A percentile compares a stretch with the other conserved stretches of the same genome.
Evolutionary conservation across 2,797 vertebrate genomes (phyloP).

Genomic region (Tiaroga cobitis): DNA sequence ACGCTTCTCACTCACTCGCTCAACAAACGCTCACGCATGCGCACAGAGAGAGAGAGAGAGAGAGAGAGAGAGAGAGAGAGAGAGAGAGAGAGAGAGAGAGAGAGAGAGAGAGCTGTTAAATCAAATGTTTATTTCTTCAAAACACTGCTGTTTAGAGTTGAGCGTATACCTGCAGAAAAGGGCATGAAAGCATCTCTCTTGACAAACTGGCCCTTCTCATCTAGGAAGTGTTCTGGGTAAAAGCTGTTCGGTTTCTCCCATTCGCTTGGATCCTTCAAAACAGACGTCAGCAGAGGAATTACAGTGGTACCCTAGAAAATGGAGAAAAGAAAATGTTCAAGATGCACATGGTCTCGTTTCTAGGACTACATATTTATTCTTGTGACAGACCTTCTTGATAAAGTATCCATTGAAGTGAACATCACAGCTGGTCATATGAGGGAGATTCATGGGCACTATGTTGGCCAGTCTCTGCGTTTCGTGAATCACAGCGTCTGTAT

Average conservation of each 20-base stretch:
- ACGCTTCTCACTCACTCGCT: too few species aligned
- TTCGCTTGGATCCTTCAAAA: slow-evolving; percentile 66
- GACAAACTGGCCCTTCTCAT: slow-evolving; percentile 67
- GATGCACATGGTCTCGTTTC: not conserved
- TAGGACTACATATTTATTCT: not conserved
- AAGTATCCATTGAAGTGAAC: slow-evolving; percentile 71
- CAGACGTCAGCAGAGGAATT: slow-evolving; percentile 65
- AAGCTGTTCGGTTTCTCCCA: slow-evolving; percentile 73
- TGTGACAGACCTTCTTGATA: slow-evolving; percentile 66
- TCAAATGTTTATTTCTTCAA: not conserved
- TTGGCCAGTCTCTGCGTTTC: slow-evolving; percentile 46
- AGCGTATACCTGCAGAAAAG: slow-evolving; percentile 49
- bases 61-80: too few species aligned
- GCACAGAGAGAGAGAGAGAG: too few species aligned
- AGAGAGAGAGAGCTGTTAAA: too few species aligned
- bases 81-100: too few species aligned
- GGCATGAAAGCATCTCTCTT: slow-evolving; percentile 73
- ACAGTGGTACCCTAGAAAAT: slow-evolving; percentile 67
- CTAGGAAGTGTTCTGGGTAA: slow-evolving; percentile 74
- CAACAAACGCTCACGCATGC: too few species aligned
- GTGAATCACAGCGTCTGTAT: slow-evolving; percentile 70
- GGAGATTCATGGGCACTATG: not conserved
- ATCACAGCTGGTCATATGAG: slow-evolving; percentile 56
- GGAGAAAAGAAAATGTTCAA: not conserved
- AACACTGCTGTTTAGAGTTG: too few species aligned